Evolutionary conservation across 1,140 invertebrate species (phyloP), one percentile per base, ranked within the genome.

Genomic region (Tetragnatha versicolor): DNA sequence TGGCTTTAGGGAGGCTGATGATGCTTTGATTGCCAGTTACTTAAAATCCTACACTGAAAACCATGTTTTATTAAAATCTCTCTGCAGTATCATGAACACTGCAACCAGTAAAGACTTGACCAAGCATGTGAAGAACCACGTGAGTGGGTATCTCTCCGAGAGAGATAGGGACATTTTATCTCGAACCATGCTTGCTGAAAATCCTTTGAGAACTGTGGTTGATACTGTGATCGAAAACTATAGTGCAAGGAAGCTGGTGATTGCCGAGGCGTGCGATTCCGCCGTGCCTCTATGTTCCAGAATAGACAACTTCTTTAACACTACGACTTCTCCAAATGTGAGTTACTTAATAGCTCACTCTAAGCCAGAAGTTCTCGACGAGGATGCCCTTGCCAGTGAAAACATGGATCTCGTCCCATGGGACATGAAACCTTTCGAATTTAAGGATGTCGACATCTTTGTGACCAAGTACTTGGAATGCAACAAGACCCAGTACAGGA

Each of bases 151-250:
- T 75, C 12, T 69, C n/a, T n/a, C 12, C 2, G 73, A 81, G 47
- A 45, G 72, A 65, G 73, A 58, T 10, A 45, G 37, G 37, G 79
- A 80, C 55, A 45, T 80, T 22, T 22, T 70, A 14, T 70, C 76
- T 27, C 49, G 80, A 25, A 61, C 73, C 17, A 73, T 76, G 29
- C 55, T 82, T 14, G 47, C 63, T 4, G 75, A 81, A 81, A 60
- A 33, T 27, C 31, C 45, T 33, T 53, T 91, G 2, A 85, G 90
- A 35, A 76, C 90, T 0, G 85, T 90, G 47, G 81, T 92, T 7
- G 92, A 97, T 82, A 85, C 93, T 25, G 90, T 92, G 0, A 84
- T 92, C 17, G 95, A 97, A 86, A 98, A 98, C 84, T 89, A 88
- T 33, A 87, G 88, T 25, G 88, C 90, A 0, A 83, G 91, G 0